Evolutionary conservation across 2,888 invertebrate genomes (phyloP).

Genomic region (Macaria liturata): DNA sequence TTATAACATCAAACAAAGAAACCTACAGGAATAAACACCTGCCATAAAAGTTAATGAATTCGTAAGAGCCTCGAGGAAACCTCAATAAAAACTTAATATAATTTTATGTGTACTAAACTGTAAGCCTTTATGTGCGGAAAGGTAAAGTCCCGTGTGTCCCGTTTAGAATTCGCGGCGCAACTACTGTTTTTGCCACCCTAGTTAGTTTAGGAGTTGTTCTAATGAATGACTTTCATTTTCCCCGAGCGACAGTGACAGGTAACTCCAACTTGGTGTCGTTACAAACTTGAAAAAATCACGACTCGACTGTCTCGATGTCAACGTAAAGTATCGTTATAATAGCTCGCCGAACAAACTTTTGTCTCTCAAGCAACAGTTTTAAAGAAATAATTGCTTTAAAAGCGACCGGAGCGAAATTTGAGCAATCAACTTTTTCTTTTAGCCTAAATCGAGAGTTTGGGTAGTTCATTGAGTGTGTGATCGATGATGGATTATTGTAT

Average conservation of each 20-base stretch:
- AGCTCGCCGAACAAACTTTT: slow-evolving; percentile 42
- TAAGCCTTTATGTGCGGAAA: slow-evolving; percentile 33
- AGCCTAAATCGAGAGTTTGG: slow-evolving; percentile 32
- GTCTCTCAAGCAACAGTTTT: slow-evolving; percentile 40
- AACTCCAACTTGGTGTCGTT: slow-evolving; percentile 58
- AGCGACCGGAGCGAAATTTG: slow-evolving; percentile 24
- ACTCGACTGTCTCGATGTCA: slow-evolving; percentile 36
- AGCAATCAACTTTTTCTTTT: slow-evolving; percentile 30
- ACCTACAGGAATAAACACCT: slow-evolving; percentile 34
- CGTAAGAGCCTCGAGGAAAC: slow-evolving; percentile 33
- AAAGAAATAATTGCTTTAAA: slow-evolving; percentile 40
- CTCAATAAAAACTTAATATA: slow-evolving; percentile 39
- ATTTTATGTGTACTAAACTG: slow-evolving; percentile 38
- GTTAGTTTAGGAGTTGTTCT: slow-evolving; percentile 67
- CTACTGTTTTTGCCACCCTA: slow-evolving; percentile 60
- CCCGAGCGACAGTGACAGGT: slow-evolving; percentile 67
- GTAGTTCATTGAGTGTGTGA: slow-evolving; percentile 40
- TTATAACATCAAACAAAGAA: slow-evolving; percentile 32
- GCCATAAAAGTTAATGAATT: slow-evolving; percentile 38
- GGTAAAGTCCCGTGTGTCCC: slow-evolving; percentile 36
- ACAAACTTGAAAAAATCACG: slow-evolving; percentile 52
- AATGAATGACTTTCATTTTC: slow-evolving; percentile 69
- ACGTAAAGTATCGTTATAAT: slow-evolving; percentile 46
- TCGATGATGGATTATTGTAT: slow-evolving; percentile 40
- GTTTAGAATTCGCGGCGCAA: slow-evolving; percentile 51